Evolutionary conservation across 2,797 vertebrate genomes (phyloP), one percentile per base, ranked within the genome.

Genomic region (Enteromius radiatus): DNA sequence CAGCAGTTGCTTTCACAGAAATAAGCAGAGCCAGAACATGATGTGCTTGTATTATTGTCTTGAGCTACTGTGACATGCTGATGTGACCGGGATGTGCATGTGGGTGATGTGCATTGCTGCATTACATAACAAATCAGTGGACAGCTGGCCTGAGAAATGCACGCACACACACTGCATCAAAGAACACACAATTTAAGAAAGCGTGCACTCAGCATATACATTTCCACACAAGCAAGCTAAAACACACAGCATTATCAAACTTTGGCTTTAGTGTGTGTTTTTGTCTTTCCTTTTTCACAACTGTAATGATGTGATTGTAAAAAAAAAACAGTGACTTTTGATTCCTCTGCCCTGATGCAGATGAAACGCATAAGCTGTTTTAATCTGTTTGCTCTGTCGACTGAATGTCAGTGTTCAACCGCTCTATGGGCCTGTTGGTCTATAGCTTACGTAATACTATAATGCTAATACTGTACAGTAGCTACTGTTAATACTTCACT

Each of bases 81-180:
- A 79, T 79, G 47, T 54, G 45, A 52, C 52, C 10, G 38, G 33
- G 45, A 47, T 26, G 21, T 74, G 61, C 68, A 59, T 47, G 31
- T 80, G 15, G 88, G 90, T 84, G 90, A 90, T 86, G 87, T 41
- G 85, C 85, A 85, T 80, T 76, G 83, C 84, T 92, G 86, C 82
- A 87, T 94, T 93, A 93, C 91, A 86, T 93, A 91, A 92, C 88
- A 75, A 90, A 91, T 91, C 89, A 90, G 91, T 92, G 89, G 92
- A 92, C 93, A 93, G 92, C 92, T 93, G 92, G 90, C 85, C 89
- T 87, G 75, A 86, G 90, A 90, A 90, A 89, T 0, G 14, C 2
- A 9, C 41, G 56, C 63, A 49, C 43, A 84, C 38, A 61, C 38
- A 41, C 52, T 11, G 49, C 43, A 52, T 61, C 56, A 47, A 47